Evolutionary conservation across 1,140 invertebrate genomes (phyloP).

Genomic region (Acyrthosiphon pisum): DNA sequence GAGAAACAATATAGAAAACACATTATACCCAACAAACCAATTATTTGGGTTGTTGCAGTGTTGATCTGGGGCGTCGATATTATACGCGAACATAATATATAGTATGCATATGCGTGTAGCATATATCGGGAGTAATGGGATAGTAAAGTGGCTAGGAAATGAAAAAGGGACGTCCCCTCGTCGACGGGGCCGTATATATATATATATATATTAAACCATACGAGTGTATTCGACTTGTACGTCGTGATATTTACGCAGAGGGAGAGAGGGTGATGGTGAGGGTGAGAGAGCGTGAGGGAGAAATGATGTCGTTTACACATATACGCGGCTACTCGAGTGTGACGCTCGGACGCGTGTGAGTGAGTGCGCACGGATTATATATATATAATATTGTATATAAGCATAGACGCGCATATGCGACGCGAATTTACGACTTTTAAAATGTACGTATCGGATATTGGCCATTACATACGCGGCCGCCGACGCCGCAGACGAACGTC

Average conservation of each 20-base stretch:
- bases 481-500: neutral
- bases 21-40: too few relatives aligned
- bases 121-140: neutral
- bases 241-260: too few relatives aligned
- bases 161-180: neutral
- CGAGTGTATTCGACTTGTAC: too few relatives aligned
- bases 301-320: neutral
- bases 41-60: too few relatives aligned
- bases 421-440: neutral
- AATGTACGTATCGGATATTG: constrained; percentile 15
- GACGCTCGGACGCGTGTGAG: neutral
- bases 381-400: neutral
- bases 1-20: too few relatives aligned
- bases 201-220: neutral
- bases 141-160: constrained; percentile 20
- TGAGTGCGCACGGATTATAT: neutral
- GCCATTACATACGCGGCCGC: neutral
- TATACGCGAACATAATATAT: too few relatives aligned
- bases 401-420: neutral
- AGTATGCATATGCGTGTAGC: neutral
- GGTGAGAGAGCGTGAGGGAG: neutral
- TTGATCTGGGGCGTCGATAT: too few relatives aligned
- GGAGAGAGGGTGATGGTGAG: neutral
- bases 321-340: neutral
- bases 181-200: neutral